phyloP scores from a whole-genome alignment of 2,797 vertebrate genomes.

The Lateolabrax maculatus region DNA sequence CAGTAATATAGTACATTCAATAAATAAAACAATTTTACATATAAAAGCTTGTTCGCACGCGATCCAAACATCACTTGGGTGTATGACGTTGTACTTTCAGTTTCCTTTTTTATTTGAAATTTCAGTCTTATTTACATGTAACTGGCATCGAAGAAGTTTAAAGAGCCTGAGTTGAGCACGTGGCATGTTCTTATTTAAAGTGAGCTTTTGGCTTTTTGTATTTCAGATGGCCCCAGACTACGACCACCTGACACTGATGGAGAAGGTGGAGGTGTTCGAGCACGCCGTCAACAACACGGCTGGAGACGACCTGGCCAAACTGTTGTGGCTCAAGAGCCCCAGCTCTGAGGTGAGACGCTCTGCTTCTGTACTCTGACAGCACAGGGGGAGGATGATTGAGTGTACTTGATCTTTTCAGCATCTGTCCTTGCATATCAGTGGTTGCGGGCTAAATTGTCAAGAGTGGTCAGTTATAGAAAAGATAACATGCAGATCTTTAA shows the following conservation, averaged over 20 bases:
- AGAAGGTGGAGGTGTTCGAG: constrained; percentile 99
- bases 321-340: constrained; percentile 98
- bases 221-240: constrained; percentile 98
- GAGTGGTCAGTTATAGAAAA: constrained; percentile 19
- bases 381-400: background rate
- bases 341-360: constrained; percentile 90
- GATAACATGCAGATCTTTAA: background rate
- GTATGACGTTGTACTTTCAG: background rate
- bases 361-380: background rate
- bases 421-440: background rate
- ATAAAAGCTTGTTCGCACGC: background rate
- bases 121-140: background rate
- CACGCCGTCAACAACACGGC: constrained; percentile 99
- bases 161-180: background rate
- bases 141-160: background rate
- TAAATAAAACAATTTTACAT: no score
- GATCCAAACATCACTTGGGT: no score
- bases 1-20: no score
- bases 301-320: constrained; percentile 96
- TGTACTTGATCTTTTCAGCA: constrained; percentile 15
- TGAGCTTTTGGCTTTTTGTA: background rate
- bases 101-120: background rate
- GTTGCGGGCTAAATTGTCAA: constrained; percentile 23
- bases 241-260: constrained; percentile 98
- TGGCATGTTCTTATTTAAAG: background rate